Conservation (phyloP, 2,113 vertebrate species). For the Tamias sibiricus region DNA sequence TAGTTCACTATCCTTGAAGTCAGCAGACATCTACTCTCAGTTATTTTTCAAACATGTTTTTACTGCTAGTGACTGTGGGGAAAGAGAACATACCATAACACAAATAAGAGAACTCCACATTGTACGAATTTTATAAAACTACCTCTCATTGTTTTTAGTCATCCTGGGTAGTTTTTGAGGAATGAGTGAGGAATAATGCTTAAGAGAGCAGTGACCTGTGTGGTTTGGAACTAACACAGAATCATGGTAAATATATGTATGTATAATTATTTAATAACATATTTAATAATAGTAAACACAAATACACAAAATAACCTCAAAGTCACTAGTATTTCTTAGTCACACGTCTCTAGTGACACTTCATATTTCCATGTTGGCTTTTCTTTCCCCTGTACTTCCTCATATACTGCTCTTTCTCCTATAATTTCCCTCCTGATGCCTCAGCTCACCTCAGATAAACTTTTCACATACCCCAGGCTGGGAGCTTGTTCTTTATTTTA, state of each 20-base stretch:
- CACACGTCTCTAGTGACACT: neutral
- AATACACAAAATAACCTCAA: neutral
- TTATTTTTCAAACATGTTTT: neutral
- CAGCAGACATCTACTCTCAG: neutral
- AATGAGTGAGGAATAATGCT: neutral
- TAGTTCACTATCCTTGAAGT: neutral
- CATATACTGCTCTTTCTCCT: neutral
- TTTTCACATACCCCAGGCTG: neutral
- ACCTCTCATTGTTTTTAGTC: neutral
- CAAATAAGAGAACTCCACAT: neutral
- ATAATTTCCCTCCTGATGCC: neutral
- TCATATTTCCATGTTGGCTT: neutral
- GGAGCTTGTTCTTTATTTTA: neutral
- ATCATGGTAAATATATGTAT: neutral
- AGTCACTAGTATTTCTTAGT: neutral
- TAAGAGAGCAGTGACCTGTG: neutral
- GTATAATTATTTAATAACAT: neutral
- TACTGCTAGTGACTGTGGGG: neutral
- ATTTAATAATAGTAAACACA: constrained; percentile 22
- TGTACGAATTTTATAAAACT: neutral
- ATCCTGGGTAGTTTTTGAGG: neutral
- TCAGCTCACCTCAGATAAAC: neutral
- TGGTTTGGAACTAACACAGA: neutral
- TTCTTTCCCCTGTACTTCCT: neutral
- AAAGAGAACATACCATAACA: neutral